phyloP scores from a whole-genome alignment of 2,888 invertebrate genomes.

The Athalia cordata region DNA sequence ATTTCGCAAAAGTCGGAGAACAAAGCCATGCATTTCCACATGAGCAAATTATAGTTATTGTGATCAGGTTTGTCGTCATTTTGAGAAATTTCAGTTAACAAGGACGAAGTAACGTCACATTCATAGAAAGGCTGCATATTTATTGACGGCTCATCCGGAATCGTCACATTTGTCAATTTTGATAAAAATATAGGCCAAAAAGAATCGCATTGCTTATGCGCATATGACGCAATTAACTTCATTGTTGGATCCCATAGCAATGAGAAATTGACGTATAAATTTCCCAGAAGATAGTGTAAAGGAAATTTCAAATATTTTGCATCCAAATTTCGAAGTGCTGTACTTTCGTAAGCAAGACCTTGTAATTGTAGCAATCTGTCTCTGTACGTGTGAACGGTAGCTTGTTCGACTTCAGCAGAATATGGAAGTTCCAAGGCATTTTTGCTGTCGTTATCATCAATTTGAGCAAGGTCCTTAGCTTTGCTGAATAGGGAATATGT shows the following conservation, averaged over 20 bases:
- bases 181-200: constrained; percentile 85
- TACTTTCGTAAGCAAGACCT: constrained; percentile 78
- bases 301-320: constrained; percentile 80
- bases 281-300: constrained; percentile 87
- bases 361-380: constrained; percentile 85
- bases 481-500: constrained; percentile 82
- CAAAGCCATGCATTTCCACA: constrained; percentile 87
- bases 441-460: constrained; percentile 60
- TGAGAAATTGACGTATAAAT: constrained; percentile 90
- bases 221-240: constrained; percentile 85
- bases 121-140: constrained; percentile 58
- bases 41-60: constrained; percentile 83
- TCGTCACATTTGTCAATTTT: constrained; percentile 75
- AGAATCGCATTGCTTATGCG: constrained; percentile 74
- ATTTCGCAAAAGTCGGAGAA: constrained; percentile 87
- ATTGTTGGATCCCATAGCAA: constrained; percentile 90
- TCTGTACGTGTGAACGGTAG: constrained; percentile 87
- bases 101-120: constrained; percentile 58
- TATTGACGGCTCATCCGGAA: constrained; percentile 72
- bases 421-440: constrained; percentile 68
- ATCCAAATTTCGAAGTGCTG: constrained; percentile 73
- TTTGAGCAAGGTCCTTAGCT: constrained; percentile 74
- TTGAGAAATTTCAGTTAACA: constrained; percentile 62
- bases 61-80: constrained; percentile 81
- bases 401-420: constrained; percentile 82